phyloP scores from a whole-genome alignment of 2,113 vertebrate genomes.

The Odocoileus hemionus region DNA sequence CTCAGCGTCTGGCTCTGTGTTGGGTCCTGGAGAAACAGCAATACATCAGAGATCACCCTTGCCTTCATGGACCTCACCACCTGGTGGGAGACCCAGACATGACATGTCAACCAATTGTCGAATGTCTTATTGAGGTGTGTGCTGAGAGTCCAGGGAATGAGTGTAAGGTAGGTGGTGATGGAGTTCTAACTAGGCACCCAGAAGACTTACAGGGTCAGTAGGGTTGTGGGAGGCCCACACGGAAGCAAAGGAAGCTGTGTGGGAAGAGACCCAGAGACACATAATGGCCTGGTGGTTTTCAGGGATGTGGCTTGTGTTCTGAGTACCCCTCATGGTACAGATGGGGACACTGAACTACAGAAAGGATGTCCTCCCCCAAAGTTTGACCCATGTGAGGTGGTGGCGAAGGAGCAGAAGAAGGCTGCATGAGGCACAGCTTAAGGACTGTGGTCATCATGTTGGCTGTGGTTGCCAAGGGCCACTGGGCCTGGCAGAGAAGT shows the following conservation, averaged over 20 bases:
- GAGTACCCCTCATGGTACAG: neutral
- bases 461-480: neutral
- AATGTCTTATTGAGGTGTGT: neutral
- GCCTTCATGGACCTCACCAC: neutral
- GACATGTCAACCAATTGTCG: neutral
- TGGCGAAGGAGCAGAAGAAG: neutral
- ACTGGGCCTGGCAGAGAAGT: neutral
- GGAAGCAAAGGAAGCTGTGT: neutral
- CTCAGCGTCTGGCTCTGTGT: neutral
- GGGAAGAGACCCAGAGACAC: neutral
- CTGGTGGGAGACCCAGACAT: neutral
- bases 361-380: neutral
- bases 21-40: neutral
- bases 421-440: neutral
- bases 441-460: neutral
- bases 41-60: neutral
- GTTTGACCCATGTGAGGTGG: neutral
- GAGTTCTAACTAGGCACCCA: neutral
- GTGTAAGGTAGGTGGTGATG: neutral
- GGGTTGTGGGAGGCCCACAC: neutral
- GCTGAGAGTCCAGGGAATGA: neutral
- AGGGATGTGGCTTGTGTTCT: neutral
- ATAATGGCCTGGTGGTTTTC: neutral
- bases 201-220: neutral
- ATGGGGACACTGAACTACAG: neutral